Percentiles rank a stretch among this genome's conserved stretches.
These are phyloP conservation scores for Drosophila truncata DNA, from an alignment of 1,140 invertebrate genomes.

Conservation along the genomic window DNA sequence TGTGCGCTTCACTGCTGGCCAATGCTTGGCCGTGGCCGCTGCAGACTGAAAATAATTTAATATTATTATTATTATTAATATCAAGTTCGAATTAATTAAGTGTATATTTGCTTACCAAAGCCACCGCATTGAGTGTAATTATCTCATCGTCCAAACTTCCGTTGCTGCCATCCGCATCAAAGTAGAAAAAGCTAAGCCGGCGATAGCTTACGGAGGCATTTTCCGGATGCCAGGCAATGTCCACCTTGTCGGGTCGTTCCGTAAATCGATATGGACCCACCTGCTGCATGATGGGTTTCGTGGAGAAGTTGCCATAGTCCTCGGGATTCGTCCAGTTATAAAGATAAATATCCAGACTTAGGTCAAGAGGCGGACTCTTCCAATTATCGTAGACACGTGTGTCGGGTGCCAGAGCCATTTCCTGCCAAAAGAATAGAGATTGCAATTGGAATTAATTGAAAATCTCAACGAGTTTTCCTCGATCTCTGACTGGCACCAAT, in stretches of 20 bases:
- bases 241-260: slow-evolving; percentile 90
- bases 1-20: slow-evolving; percentile 86
- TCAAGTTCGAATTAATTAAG: neutral
- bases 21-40: slow-evolving; percentile 87
- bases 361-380: slow-evolving; percentile 91
- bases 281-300: slow-evolving; percentile 89
- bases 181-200: slow-evolving; percentile 91
- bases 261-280: slow-evolving; percentile 91
- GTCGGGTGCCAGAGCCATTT: slow-evolving; percentile 87
- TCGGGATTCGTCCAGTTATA: slow-evolving; percentile 94
- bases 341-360: slow-evolving; percentile 91
- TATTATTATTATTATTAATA: no score
- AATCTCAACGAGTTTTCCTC: slow-evolving; percentile 60
- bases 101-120: slow-evolving; percentile 88
- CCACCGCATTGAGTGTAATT: slow-evolving; percentile 92
- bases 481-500: slow-evolving; percentile 33
- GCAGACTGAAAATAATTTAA: slow-evolving; percentile 87
- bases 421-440: slow-evolving; percentile 84
- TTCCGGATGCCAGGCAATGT: slow-evolving; percentile 89
- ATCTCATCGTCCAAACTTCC: slow-evolving; percentile 91
- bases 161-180: slow-evolving; percentile 90
- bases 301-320: slow-evolving; percentile 86
- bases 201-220: slow-evolving; percentile 94
- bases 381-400: slow-evolving; percentile 89
- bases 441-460: slow-evolving; percentile 72